A percentile compares a stretch with the other conserved stretches of the same genome.
Conservation (phyloP, 2,797 vertebrate species). For the Sebastes nivosus region DNA sequence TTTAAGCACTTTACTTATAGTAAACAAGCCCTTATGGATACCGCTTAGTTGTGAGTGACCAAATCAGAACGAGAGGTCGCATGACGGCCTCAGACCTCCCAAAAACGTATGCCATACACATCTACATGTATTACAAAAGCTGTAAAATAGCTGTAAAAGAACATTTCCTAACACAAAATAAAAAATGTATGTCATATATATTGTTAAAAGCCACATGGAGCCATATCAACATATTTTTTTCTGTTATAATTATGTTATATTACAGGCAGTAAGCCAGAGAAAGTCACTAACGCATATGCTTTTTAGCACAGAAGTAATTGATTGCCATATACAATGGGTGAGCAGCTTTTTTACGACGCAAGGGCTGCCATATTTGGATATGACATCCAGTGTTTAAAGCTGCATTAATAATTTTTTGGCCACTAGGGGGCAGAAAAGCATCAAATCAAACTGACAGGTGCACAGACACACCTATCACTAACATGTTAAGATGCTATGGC, state of each 20-base stretch:
- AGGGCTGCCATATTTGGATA: background rate
- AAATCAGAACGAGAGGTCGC: background rate
- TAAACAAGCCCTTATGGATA: background rate
- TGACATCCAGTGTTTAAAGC: background rate
- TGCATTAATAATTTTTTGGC: background rate
- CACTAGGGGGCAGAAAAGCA: background rate
- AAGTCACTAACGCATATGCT: background rate
- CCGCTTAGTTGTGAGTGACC: background rate
- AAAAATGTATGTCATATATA: background rate
- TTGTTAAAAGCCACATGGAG: background rate
- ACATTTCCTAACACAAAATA: background rate
- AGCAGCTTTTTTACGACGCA: background rate
- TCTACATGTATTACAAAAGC: background rate
- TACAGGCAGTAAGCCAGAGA: background rate
- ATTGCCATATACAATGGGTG: background rate
- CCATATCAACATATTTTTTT: background rate
- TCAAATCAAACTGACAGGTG: background rate
- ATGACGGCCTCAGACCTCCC: background rate
- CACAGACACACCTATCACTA: background rate
- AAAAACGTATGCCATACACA: background rate
- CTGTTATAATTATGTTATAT: background rate
- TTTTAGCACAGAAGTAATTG: background rate
- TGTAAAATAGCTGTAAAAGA: background rate
- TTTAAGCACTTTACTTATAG: background rate
- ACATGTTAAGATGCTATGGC: background rate